A percentile compares a stretch with the other conserved stretches of the same genome.
These are phyloP conservation scores for Pelochelys cantorii DNA, from an alignment of 2,797 vertebrate species.

Conservation along the genomic window DNA sequence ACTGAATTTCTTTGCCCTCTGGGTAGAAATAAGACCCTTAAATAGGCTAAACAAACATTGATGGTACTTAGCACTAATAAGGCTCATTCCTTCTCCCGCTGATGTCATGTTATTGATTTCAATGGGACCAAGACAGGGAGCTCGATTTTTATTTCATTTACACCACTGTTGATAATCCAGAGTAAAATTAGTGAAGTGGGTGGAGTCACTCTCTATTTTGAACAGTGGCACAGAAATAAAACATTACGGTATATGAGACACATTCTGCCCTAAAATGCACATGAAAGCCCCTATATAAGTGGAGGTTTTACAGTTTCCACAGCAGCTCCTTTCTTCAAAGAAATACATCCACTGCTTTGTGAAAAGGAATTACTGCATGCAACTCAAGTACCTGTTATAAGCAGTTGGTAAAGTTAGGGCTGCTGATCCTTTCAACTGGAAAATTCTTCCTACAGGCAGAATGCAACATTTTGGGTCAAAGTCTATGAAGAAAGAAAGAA, in stretches of 20 bases:
- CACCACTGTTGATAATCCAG: conserved; percentile 43
- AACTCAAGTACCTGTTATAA: conserved; percentile 16
- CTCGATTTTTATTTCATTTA: conserved; percentile 50
- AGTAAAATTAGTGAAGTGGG: conserved; percentile 25
- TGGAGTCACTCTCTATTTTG: conserved; percentile 19
- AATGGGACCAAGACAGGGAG: conserved; percentile 36
- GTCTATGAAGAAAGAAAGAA: conserved; percentile 35
- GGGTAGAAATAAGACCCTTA: conserved; percentile 43
- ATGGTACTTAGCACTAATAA: background rate
- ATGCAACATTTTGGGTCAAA: conserved; percentile 72
- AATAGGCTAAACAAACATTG: background rate
- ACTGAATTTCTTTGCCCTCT: conserved; percentile 33
- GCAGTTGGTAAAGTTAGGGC: conserved; percentile 31
- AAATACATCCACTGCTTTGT: too few relatives aligned
- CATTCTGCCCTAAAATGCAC: background rate
- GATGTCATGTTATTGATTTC: conserved; percentile 48
- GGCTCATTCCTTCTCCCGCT: background rate
- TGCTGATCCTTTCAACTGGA: conserved; percentile 72
- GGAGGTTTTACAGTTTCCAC: conserved; percentile 1
- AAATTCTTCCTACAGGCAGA: conserved; percentile 76
- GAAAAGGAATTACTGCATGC: conserved; percentile 25
- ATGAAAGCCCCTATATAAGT: conserved; percentile 3
- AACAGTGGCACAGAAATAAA: conserved; percentile 11
- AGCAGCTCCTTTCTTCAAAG: conserved; percentile 24
- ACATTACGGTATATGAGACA: fast-evolving